Percentiles rank a stretch among this genome's conserved stretches.
Evolutionary conservation across 2,797 vertebrate genomes (phyloP).

Genomic region (Benthosema pterotum): DNA sequence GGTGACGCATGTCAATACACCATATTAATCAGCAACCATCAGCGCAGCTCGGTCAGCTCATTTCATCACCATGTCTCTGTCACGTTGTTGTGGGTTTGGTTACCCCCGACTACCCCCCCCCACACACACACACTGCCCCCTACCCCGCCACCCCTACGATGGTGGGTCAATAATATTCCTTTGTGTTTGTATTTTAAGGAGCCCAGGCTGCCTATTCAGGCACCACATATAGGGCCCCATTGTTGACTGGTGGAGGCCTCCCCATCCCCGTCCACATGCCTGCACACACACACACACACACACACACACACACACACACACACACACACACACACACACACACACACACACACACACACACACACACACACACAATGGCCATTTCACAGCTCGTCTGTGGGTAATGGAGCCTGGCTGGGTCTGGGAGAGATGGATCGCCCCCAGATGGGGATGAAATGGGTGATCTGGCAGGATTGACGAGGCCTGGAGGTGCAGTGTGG

Average conservation of each 20-base stretch:
- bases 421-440: conserved; percentile 68
- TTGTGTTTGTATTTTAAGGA: conserved; percentile 48
- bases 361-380: conserved; percentile 77
- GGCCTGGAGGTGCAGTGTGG: conserved; percentile 61
- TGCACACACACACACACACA: conserved; percentile 76
- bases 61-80: no score
- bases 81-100: no score
- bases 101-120: no score
- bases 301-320: conserved; percentile 76
- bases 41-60: no score
- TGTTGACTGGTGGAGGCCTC: conserved; percentile 62
- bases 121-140: no score
- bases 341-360: conserved; percentile 74
- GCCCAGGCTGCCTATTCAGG: conserved; percentile 47
- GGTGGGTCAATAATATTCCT: conserved; percentile 32
- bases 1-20: no score
- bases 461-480: conserved; percentile 73
- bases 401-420: conserved; percentile 74
- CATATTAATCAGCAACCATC: no score
- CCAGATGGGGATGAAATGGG: conserved; percentile 77
- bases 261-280: conserved; percentile 62
- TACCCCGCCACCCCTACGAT: conserved; percentile 3
- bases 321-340: conserved; percentile 76
- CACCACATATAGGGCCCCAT: conserved; percentile 45
- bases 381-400: conserved; percentile 78